Evolutionary conservation across 1,140 invertebrate species (phyloP).

Genomic region (Apis cerana): DNA sequence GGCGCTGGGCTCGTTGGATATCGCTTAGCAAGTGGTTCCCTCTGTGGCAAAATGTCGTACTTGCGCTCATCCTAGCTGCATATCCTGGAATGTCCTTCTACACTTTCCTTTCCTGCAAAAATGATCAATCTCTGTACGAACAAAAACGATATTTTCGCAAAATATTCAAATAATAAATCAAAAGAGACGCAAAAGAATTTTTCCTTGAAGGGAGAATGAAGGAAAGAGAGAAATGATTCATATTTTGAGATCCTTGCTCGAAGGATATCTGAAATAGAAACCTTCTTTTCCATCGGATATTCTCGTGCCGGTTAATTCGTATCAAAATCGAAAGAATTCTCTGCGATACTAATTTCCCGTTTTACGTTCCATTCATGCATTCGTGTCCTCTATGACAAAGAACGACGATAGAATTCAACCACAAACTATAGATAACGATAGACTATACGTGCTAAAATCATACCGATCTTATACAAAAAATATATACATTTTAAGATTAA

Average conservation of each 20-base stretch:
- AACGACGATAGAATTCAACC: not conserved
- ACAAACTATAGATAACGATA: not conserved
- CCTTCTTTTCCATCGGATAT: conserved; percentile 61
- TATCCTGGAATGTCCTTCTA: conserved; percentile 54
- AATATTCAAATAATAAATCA: not conserved
- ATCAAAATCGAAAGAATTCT: conserved; percentile 18
- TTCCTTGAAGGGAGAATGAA: no score
- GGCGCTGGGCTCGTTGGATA: conserved; percentile 71
- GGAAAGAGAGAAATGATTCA: not conserved
- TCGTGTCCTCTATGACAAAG: not conserved
- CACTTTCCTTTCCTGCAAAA: not conserved
- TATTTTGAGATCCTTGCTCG: conserved; percentile 17
- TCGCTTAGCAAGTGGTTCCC: conserved; percentile 73
- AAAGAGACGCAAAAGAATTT: not conserved
- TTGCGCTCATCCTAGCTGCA: conserved; percentile 39
- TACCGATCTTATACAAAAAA: no score
- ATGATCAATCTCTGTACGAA: not conserved
- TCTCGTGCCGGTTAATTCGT: not conserved
- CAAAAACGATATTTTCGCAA: not conserved
- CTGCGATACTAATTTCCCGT: not conserved
- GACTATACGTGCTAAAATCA: not conserved
- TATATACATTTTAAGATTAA: not conserved
- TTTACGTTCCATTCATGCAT: not conserved
- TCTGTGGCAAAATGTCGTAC: conserved; percentile 63
- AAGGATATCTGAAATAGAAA: conserved; percentile 36